Conservation (phyloP, 2,113 vertebrate species). For the Pseudorasbora parva region DNA sequence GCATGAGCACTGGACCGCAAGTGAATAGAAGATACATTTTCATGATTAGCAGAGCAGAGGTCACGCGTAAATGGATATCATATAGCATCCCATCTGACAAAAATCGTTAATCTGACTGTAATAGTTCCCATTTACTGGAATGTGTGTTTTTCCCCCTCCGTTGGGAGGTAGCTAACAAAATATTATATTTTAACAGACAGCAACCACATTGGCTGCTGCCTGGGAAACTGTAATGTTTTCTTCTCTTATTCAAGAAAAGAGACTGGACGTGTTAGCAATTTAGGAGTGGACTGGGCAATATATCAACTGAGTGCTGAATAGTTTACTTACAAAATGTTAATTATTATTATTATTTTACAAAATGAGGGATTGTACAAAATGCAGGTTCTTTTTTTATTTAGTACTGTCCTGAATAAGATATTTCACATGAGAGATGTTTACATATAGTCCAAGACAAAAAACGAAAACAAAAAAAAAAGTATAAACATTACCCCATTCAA, state of each 20-base stretch:
- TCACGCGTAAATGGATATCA: slow-evolving; percentile 52
- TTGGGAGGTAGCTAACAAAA: slow-evolving; percentile 53
- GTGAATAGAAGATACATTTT: slow-evolving; percentile 54
- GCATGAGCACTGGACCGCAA: slow-evolving; percentile 37
- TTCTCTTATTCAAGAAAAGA: neutral
- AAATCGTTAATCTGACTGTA: slow-evolving; percentile 60
- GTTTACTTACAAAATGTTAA: too few relatives aligned
- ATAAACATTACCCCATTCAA: too few relatives aligned
- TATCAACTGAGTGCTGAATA: neutral
- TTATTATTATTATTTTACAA: too few relatives aligned
- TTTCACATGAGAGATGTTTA: too few relatives aligned
- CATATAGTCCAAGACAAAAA: too few relatives aligned
- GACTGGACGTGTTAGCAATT: neutral
- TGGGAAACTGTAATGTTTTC: neutral
- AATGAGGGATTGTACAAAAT: too few relatives aligned
- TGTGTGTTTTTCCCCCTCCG: slow-evolving; percentile 32
- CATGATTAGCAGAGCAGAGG: slow-evolving; percentile 20
- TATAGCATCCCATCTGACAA: slow-evolving; percentile 51
- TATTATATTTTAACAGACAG: slow-evolving; percentile 43
- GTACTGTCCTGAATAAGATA: too few relatives aligned
- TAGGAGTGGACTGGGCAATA: neutral
- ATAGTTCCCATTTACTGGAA: slow-evolving; percentile 58
- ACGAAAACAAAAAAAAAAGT: too few relatives aligned
- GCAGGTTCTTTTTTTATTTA: too few relatives aligned
- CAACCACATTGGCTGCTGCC: slow-evolving; percentile 20